phyloP scores from a whole-genome alignment of 35 echinoderm and acorn worm species.

The Heliocidaris tuberculata region DNA sequence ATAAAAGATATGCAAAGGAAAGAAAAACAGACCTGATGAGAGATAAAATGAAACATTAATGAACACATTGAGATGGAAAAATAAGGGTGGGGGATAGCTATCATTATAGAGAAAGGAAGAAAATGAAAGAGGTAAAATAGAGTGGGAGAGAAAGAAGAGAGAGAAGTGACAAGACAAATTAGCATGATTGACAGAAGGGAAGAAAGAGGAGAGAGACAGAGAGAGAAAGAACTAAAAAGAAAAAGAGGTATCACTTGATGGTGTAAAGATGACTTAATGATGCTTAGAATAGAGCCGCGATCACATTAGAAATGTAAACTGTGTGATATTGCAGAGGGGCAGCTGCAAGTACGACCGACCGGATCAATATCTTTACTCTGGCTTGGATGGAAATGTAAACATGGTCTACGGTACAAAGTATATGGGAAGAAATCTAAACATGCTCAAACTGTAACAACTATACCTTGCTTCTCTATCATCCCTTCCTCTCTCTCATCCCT shows the following conservation, averaged over 20 bases:
- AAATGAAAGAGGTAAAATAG: background rate
- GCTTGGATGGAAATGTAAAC: background rate
- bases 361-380: background rate
- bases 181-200: background rate
- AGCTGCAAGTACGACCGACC: conserved; percentile 2
- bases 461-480: background rate
- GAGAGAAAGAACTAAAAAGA: background rate
- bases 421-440: background rate
- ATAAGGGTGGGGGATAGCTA: background rate
- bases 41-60: background rate
- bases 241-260: background rate
- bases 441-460: background rate
- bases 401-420: background rate
- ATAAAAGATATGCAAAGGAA: background rate
- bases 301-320: conserved; percentile 1
- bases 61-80: background rate
- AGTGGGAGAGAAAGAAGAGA: background rate
- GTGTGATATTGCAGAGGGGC: conserved; percentile 1
- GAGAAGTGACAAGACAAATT: background rate
- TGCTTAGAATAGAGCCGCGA: background rate
- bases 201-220: background rate
- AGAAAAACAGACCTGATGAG: too few relatives aligned
- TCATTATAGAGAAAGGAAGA: background rate
- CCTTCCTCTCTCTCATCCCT: background rate
- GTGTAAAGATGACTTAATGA: background rate